A percentile compares a stretch with the other conserved stretches of the same genome.
These are phyloP conservation scores for Solea senegalensis DNA, from an alignment of 2,113 vertebrate genomes.

Conservation along the genomic window DNA sequence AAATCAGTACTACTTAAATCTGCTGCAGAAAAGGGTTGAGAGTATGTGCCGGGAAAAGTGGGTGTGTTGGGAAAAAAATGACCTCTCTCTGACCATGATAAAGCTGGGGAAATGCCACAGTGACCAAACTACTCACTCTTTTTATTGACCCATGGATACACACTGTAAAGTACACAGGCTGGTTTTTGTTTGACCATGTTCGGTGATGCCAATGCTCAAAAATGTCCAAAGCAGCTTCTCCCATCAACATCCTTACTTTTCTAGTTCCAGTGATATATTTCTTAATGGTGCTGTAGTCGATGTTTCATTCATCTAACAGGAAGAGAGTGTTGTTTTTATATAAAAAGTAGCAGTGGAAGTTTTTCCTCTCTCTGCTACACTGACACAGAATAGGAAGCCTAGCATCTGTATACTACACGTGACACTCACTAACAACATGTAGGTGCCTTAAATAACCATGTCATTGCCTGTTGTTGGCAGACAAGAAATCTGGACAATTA, in stretches of 20 bases:
- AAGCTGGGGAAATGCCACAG: slow-evolving; percentile 57
- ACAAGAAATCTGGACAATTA: slow-evolving; percentile 45
- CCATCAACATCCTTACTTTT: not conserved
- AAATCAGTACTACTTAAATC: slow-evolving; percentile 52
- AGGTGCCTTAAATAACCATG: not conserved
- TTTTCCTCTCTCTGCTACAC: not conserved
- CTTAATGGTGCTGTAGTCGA: not conserved
- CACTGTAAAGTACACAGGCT: slow-evolving; percentile 25
- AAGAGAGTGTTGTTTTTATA: not conserved
- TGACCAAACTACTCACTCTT: slow-evolving; percentile 61
- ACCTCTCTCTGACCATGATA: slow-evolving; percentile 60
- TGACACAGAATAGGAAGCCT: not conserved
- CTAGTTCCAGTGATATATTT: not conserved
- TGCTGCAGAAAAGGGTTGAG: slow-evolving; percentile 45
- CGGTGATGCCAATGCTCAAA: slow-evolving; percentile 10
- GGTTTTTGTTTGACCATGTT: slow-evolving; percentile 45
- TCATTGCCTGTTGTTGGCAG: slow-evolving; percentile 29
- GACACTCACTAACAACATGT: slow-evolving; percentile 4
- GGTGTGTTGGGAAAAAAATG: slow-evolving; percentile 69
- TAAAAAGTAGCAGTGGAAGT: not conserved
- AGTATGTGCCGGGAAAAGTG: slow-evolving; percentile 38
- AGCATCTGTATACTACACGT: not conserved
- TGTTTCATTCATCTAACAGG: not conserved
- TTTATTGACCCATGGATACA: slow-evolving; percentile 54
- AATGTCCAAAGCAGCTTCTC: slow-evolving; percentile 22